Evolutionary conservation across 2,888 invertebrate species (phyloP).

Genomic region (Alsophila aescularia): DNA sequence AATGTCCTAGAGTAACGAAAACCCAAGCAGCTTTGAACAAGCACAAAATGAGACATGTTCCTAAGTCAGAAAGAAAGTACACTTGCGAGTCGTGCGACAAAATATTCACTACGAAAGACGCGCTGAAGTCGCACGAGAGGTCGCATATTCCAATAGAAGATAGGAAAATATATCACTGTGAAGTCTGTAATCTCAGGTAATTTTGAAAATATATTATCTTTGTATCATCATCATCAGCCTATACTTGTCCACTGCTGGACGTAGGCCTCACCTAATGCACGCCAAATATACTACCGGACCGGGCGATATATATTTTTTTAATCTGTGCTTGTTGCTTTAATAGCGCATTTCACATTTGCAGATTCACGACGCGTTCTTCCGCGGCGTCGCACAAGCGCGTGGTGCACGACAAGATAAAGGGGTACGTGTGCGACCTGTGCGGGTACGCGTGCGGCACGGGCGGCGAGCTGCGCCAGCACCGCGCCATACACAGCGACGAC

Average conservation of each 20-base stretch:
- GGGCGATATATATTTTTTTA: too few species aligned
- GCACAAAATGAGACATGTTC: constrained; percentile 80
- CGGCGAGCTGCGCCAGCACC: constrained; percentile 83
- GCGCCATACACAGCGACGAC: constrained; percentile 84
- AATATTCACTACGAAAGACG: constrained; percentile 76
- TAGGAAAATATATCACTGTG: constrained; percentile 79
- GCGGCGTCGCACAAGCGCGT: constrained; percentile 80
- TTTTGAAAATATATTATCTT: constrained; percentile 36
- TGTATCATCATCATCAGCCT: too few species aligned
- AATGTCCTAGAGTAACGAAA: constrained; percentile 80
- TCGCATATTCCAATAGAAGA: constrained; percentile 83
- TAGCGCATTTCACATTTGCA: constrained; percentile 44
- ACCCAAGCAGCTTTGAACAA: constrained; percentile 73
- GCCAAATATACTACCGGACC: too few species aligned
- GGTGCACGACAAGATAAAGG: constrained; percentile 83
- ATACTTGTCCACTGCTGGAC: too few species aligned
- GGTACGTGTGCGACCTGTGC: constrained; percentile 83
- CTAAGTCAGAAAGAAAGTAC: constrained; percentile 79
- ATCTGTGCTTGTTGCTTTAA: not conserved
- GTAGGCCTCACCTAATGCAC: too few species aligned
- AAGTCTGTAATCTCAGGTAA: constrained; percentile 80
- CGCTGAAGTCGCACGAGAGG: constrained; percentile 77
- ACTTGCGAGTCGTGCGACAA: constrained; percentile 77
- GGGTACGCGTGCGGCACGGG: constrained; percentile 84
- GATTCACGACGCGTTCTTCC: constrained; percentile 82